phyloP scores from a whole-genome alignment of 1,140 invertebrate species.

The Bacillus rossius region DNA sequence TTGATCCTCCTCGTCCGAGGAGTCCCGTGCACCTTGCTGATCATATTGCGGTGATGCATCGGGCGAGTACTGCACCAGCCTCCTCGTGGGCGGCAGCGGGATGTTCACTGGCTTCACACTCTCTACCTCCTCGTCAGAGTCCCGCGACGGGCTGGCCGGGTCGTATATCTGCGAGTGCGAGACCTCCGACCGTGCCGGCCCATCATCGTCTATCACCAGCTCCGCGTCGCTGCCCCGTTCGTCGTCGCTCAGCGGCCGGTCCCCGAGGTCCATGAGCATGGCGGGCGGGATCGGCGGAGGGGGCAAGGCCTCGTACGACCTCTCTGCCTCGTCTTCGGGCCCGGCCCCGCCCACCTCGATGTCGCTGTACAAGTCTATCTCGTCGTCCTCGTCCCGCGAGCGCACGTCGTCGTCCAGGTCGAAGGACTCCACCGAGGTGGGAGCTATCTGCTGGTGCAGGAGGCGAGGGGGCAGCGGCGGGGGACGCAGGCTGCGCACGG shows the following conservation, averaged over 20 bases:
- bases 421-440: not conserved
- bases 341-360: slow-evolving; percentile 37
- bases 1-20: slow-evolving; percentile 48
- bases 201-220: slow-evolving; percentile 55
- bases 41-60: slow-evolving; percentile 7
- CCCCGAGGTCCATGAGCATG: slow-evolving; percentile 7
- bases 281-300: slow-evolving; percentile 15
- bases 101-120: not conserved
- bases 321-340: not conserved
- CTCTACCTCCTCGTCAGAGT: slow-evolving; percentile 32
- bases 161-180: slow-evolving; percentile 43
- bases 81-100: not conserved
- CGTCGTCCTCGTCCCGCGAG: slow-evolving; percentile 28
- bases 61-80: not conserved
- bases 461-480: slow-evolving; percentile 2
- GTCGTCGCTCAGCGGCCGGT: slow-evolving; percentile 11
- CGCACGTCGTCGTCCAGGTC: not conserved
- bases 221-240: slow-evolving; percentile 53
- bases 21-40: not conserved
- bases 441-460: slow-evolving; percentile 4
- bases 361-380: slow-evolving; percentile 49
- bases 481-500: slow-evolving; percentile 1
- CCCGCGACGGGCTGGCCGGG: slow-evolving; percentile 57
- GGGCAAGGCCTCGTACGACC: slow-evolving; percentile 10
- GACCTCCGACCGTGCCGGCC: not conserved